Percentiles rank a stretch among this genome's conserved stretches.
phyloP scores from a whole-genome alignment of 2,888 invertebrate species.

The Hypena proboscidalis region DNA sequence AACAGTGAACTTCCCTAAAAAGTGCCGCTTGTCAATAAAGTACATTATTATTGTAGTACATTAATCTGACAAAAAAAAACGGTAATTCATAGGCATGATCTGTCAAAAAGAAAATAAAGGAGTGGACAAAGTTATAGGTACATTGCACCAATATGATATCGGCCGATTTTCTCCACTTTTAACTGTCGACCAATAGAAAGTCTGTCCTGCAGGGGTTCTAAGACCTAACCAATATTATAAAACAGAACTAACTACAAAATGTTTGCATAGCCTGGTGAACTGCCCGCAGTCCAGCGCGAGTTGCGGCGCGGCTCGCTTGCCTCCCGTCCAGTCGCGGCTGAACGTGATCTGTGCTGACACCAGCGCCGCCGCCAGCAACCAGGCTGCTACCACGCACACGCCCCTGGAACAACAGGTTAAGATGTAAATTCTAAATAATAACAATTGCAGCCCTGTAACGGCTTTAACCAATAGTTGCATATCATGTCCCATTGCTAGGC shows the following conservation, averaged over 20 bases:
- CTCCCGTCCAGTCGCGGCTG: constrained; percentile 80
- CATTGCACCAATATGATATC: too few relatives aligned
- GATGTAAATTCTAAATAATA: background rate
- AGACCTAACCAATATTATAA: background rate
- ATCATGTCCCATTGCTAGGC: too few relatives aligned
- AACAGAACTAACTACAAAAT: constrained; percentile 67
- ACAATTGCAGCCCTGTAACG: too few relatives aligned
- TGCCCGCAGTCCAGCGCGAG: constrained; percentile 70
- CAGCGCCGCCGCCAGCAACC: constrained; percentile 61
- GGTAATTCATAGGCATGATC: too few relatives aligned
- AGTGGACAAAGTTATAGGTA: too few relatives aligned
- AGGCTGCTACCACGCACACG: constrained; percentile 53
- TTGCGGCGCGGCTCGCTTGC: constrained; percentile 66
- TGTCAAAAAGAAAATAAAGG: too few relatives aligned
- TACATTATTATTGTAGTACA: too few relatives aligned
- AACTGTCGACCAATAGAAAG: background rate
- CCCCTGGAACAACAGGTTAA: constrained; percentile 41
- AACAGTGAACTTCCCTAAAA: too few relatives aligned
- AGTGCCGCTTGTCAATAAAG: too few relatives aligned
- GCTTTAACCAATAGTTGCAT: too few relatives aligned
- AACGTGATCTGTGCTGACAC: constrained; percentile 79
- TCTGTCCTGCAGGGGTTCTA: background rate
- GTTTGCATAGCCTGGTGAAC: constrained; percentile 72
- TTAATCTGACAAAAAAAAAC: too few relatives aligned
- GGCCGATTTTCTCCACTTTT: too few relatives aligned